Conservation (phyloP, 2,888 invertebrate species). For the Eremobia ochroleuca region DNA sequence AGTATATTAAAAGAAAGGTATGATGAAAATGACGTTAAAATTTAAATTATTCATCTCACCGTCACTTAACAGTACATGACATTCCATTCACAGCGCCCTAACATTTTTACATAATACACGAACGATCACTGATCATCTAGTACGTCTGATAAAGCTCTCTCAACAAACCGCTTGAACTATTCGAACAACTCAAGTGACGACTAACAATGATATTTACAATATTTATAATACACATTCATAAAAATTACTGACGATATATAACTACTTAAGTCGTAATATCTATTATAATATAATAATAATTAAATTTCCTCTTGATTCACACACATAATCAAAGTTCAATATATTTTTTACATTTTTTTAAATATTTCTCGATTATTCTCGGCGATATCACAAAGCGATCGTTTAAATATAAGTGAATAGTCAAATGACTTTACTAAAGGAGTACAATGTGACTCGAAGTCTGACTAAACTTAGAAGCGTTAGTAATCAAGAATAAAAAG, state of each 20-base stretch:
- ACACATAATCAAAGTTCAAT: constrained; percentile 62
- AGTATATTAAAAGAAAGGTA: constrained; percentile 33
- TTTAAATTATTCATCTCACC: constrained; percentile 57
- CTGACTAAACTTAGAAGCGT: constrained; percentile 57
- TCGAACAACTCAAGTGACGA: constrained; percentile 70
- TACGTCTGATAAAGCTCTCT: constrained; percentile 79
- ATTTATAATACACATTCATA: constrained; percentile 78
- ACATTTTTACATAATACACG: constrained; percentile 66
- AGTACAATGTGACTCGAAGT: constrained; percentile 61
- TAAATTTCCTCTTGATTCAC: constrained; percentile 70
- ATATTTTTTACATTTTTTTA: constrained; percentile 70
- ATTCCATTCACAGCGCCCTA: constrained; percentile 79
- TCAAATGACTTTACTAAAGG: constrained; percentile 78
- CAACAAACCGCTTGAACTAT: constrained; percentile 76
- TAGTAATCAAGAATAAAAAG: constrained; percentile 59
- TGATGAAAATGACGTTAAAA: constrained; percentile 55
- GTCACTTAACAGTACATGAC: constrained; percentile 72
- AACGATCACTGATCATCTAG: constrained; percentile 69
- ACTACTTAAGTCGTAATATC: constrained; percentile 63
- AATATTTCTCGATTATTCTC: constrained; percentile 70
- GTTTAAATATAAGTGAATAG: constrained; percentile 81
- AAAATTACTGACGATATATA: constrained; percentile 65
- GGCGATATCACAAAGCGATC: constrained; percentile 86
- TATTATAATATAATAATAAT: constrained; percentile 59
- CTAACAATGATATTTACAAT: constrained; percentile 75